Evolutionary conservation across 1,140 invertebrate genomes (phyloP), one percentile per base, ranked within the genome.

Genomic region (Cataglyphis hispanica): DNA sequence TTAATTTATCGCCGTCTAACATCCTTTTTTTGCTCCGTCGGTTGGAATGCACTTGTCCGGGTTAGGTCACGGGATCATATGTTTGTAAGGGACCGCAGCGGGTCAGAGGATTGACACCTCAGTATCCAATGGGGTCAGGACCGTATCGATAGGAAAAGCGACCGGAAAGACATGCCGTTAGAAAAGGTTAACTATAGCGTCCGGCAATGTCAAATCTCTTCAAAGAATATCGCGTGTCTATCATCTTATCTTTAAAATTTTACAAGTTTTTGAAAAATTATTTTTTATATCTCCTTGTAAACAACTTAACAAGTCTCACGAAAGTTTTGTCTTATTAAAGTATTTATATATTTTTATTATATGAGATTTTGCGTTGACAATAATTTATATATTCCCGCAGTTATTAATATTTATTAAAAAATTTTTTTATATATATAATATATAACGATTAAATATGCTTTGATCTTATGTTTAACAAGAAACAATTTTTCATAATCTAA

Each of bases 1-100:
- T 87, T 84, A 85, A 89, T 88, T 91, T 87, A 89, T 88, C 70
- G 76, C 5, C 63, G 56, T 77, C 37, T 43, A 83, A 86, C 78
- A 58, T 84, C 46, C 74, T 84, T 84, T 84, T 84, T 84, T 70
- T 83, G 81, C 56, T 81, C 34, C 46, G 63, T 78, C 61, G 74
- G 27, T 50, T 63, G 63, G 84, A 78, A 70, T 83, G 85, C 67
- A 83, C 72, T 60, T 67, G 85, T 83, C 31, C 85, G 78, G 78
- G 64, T 86, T 86, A 74, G 85, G 77, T 86, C 85, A 86, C 66
- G 77, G 53, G 85, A 86, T 83, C 85, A 66, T 64, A 58, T 58
- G 77, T 86, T 50, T 74, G n/a, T n/a, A 83, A 86, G 67, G 67
- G 58, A 66, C 61, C 60, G 74, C 40, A 64, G 46, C 43, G 67